phyloP scores from a whole-genome alignment of 1,140 invertebrate genomes.

The Paralvinella palmiformis region DNA sequence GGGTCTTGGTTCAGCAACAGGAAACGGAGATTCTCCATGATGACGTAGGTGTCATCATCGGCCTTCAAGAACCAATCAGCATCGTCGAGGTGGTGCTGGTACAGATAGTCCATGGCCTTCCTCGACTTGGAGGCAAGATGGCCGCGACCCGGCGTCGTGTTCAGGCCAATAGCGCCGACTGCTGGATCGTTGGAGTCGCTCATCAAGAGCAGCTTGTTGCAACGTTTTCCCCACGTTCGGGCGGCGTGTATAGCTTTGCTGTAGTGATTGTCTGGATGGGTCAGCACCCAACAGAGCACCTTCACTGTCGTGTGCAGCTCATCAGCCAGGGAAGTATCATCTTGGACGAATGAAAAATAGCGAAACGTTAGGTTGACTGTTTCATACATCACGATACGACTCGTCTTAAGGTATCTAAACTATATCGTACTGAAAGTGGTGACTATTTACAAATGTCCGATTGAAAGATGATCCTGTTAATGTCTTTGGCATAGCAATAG shows the following conservation, averaged over 20 bases:
- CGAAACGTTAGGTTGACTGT: too few species aligned
- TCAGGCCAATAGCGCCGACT: constrained; percentile 9
- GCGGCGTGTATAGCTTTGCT: constrained; percentile 86
- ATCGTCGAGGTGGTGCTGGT: constrained; percentile 12
- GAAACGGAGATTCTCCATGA: constrained; percentile 16
- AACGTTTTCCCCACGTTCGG: constrained; percentile 89
- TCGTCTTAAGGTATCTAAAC: too few species aligned
- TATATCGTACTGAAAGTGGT: too few species aligned
- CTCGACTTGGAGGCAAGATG: constrained; percentile 16
- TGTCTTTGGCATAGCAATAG: too few species aligned
- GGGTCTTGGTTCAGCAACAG: constrained; percentile 16
- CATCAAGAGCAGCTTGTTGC: constrained; percentile 75
- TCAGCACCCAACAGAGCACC: constrained; percentile 95
- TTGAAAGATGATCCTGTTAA: too few species aligned
- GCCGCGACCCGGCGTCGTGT: constrained; percentile 8
- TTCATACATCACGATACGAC: too few species aligned
- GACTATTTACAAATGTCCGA: too few species aligned
- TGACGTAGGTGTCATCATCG: constrained; percentile 21
- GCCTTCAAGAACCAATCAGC: constrained; percentile 46
- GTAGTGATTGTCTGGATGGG: constrained; percentile 79
- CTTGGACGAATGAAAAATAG: not conserved
- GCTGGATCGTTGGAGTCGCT: constrained; percentile 7
- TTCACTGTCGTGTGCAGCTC: constrained; percentile 49
- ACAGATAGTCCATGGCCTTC: constrained; percentile 16
- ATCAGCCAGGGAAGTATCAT: constrained; percentile 23